These are phyloP conservation scores for Ibycter americanus DNA, from an alignment of 2,797 vertebrate genomes.

Conservation along the genomic window DNA sequence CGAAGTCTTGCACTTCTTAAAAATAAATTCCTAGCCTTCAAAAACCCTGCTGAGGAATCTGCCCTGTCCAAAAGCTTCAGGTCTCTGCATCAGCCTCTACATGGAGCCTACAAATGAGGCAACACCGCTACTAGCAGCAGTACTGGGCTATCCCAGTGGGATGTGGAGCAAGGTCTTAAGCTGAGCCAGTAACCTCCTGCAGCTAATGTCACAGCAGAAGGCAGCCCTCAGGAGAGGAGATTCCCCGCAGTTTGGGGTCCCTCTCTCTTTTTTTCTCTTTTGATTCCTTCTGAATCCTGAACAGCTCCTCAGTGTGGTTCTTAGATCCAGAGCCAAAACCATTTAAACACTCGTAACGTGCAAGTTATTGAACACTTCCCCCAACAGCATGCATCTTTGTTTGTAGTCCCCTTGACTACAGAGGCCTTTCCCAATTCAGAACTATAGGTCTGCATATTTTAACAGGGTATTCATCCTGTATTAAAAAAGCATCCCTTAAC, in stretches of 20 bases:
- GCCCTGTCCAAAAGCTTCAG: neutral
- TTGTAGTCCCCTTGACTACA: neutral
- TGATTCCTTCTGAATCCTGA: constrained; percentile 4
- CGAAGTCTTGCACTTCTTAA: neutral
- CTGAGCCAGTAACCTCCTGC: neutral
- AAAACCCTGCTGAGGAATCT: neutral
- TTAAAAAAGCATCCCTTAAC: constrained; percentile 54
- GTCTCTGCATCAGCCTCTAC: neutral
- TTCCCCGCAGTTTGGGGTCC: fast-evolving
- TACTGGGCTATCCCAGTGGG: neutral
- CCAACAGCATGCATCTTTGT: neutral
- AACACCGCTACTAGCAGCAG: neutral
- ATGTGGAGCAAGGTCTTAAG: neutral
- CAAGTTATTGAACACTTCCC: constrained; percentile 40
- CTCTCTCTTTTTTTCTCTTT: neutral
- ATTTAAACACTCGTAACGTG: neutral
- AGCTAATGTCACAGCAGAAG: neutral
- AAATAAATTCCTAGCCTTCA: neutral
- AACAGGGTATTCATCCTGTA: constrained; percentile 44
- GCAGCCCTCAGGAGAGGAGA: neutral
- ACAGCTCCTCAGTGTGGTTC: neutral
- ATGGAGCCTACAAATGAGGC: neutral
- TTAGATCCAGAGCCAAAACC: neutral
- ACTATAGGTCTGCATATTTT: constrained; percentile 38
- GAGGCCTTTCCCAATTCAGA: constrained; percentile 30